A percentile compares a stretch with the other conserved stretches of the same genome.
These are phyloP conservation scores for Chamaea fasciata DNA, from an alignment of 2,113 vertebrate genomes.

Conservation along the genomic window DNA sequence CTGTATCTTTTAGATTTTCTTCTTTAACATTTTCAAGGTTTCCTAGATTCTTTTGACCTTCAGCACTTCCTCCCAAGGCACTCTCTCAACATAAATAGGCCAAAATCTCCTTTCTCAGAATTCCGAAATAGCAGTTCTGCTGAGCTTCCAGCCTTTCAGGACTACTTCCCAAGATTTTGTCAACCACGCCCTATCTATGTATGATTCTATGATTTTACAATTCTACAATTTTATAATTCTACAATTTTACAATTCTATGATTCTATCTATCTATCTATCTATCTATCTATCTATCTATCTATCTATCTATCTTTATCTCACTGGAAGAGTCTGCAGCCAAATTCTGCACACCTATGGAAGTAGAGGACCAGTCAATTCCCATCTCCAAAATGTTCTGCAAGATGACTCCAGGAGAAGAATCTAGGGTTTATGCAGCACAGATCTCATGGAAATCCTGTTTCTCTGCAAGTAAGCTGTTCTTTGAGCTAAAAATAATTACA, in stretches of 20 bases:
- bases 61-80: neutral
- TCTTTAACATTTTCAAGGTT: neutral
- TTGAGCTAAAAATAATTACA: neutral
- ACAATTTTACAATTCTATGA: neutral
- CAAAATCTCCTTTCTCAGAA: neutral
- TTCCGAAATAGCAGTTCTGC: neutral
- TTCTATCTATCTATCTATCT: neutral
- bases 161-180: neutral
- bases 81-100: neutral
- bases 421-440: neutral
- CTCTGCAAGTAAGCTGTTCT: neutral
- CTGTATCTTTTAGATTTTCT: neutral
- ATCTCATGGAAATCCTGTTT: neutral
- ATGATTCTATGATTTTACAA: neutral
- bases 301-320: neutral
- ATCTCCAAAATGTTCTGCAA: neutral
- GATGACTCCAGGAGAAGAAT: neutral
- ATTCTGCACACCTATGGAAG: neutral
- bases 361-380: neutral
- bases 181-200: neutral
- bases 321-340: neutral
- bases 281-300: neutral
- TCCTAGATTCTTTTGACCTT: neutral
- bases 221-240: neutral
- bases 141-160: neutral